phyloP scores from a whole-genome alignment of 2,888 invertebrate species.

The Agrotis clavis region DNA sequence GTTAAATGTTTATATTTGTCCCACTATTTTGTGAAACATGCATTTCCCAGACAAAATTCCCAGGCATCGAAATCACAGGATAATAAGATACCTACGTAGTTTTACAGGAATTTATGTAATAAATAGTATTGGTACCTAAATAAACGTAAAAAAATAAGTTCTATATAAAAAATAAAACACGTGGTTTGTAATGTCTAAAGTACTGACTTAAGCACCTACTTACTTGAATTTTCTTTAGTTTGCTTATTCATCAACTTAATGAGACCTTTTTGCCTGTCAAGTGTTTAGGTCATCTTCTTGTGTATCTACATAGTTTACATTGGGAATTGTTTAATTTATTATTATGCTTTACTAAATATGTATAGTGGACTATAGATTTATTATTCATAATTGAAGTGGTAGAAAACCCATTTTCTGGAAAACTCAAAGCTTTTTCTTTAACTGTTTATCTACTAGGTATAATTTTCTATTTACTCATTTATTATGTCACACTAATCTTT shows the following conservation, averaged over 20 bases:
- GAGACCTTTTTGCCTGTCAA: background rate
- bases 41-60: slow-evolving; percentile 16
- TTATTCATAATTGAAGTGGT: background rate
- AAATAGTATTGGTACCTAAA: background rate
- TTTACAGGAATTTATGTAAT: slow-evolving; percentile 13
- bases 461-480: too few species aligned
- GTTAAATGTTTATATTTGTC: background rate
- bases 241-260: slow-evolving; percentile 20
- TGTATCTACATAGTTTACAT: background rate
- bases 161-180: slow-evolving; percentile 6
- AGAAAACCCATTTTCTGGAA: background rate
- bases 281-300: slow-evolving; percentile 1
- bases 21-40: background rate
- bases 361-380: background rate
- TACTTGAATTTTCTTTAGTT: slow-evolving; percentile 26
- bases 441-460: too few species aligned
- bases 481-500: too few species aligned
- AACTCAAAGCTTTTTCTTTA: background rate
- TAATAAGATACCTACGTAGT: background rate
- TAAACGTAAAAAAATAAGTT: slow-evolving; percentile 2
- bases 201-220: background rate
- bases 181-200: slow-evolving; percentile 2
- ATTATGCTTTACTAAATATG: background rate
- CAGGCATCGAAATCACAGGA: slow-evolving; percentile 15
- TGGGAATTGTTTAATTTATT: background rate